A percentile compares a stretch with the other conserved stretches of the same genome.
phyloP scores from a whole-genome alignment of 1,140 invertebrate species.

The Microplitis demolitor region DNA sequence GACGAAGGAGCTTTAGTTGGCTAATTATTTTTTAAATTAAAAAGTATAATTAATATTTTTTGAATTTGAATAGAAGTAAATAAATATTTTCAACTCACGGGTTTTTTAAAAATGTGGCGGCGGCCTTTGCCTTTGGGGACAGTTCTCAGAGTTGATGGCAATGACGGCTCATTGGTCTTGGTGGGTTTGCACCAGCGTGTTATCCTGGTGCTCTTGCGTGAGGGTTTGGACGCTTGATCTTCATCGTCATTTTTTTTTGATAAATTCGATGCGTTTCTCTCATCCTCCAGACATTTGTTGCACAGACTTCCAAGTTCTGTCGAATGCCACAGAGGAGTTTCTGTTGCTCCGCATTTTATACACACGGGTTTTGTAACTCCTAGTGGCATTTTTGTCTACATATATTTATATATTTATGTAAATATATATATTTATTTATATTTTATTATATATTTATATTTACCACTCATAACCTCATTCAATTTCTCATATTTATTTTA shows the following conservation, averaged over 20 bases:
- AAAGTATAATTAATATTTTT: background rate
- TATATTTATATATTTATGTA: background rate
- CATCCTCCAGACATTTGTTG: slow-evolving; percentile 64
- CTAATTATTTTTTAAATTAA: slow-evolving; percentile 30
- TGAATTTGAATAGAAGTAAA: background rate
- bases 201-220: slow-evolving; percentile 64
- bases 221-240: slow-evolving; percentile 53
- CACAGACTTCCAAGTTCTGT: slow-evolving; percentile 68
- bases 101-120: slow-evolving; percentile 80
- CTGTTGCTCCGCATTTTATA: slow-evolving; percentile 64
- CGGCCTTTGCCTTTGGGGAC: slow-evolving; percentile 75
- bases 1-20: slow-evolving; percentile 80
- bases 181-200: slow-evolving; percentile 65
- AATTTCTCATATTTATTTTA: too few relatives aligned
- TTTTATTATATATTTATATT: too few relatives aligned
- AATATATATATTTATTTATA: too few relatives aligned
- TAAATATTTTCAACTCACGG: slow-evolving; percentile 49
- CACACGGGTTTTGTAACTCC: slow-evolving; percentile 66
- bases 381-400: slow-evolving; percentile 63
- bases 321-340: slow-evolving; percentile 69
- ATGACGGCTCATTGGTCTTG: slow-evolving; percentile 46
- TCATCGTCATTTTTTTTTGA: slow-evolving; percentile 50
- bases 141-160: slow-evolving; percentile 35
- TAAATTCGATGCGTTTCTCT: slow-evolving; percentile 44
- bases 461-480: too few relatives aligned